Conservation (phyloP, 2,113 vertebrate genomes). For the Aplodontia rufa region DNA sequence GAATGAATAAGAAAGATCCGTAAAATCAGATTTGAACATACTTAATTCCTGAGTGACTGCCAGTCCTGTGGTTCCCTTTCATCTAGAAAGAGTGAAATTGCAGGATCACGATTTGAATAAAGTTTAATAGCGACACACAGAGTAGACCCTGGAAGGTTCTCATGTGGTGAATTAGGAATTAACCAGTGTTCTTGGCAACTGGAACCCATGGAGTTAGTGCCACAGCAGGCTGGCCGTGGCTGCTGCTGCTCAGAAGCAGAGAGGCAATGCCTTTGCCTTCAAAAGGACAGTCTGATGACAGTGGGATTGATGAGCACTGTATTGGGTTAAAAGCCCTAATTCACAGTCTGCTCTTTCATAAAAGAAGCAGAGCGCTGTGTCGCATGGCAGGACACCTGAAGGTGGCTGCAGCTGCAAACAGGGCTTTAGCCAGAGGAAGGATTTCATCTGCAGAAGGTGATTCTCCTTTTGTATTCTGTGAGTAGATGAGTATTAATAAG, state of each 20-base stretch:
- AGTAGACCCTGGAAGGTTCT: not conserved
- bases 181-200: not conserved
- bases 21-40: not conserved
- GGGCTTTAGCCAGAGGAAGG: not conserved
- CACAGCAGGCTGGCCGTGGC: not conserved
- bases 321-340: not conserved
- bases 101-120: not conserved
- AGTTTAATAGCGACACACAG: not conserved
- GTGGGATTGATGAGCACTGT: not conserved
- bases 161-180: not conserved
- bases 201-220: not conserved
- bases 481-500: not conserved
- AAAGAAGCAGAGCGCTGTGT: too few species aligned
- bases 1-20: not conserved
- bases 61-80: not conserved
- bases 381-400: not conserved
- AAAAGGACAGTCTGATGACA: too few species aligned
- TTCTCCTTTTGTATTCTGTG: not conserved
- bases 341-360: not conserved
- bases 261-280: fast-evolving
- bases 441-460: not conserved
- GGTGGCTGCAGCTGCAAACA: not conserved
- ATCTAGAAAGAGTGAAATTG: not conserved
- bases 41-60: not conserved
- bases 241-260: not conserved